Evolutionary conservation across 2,113 vertebrate genomes (phyloP).

Genomic region (Tiliqua scincoides): DNA sequence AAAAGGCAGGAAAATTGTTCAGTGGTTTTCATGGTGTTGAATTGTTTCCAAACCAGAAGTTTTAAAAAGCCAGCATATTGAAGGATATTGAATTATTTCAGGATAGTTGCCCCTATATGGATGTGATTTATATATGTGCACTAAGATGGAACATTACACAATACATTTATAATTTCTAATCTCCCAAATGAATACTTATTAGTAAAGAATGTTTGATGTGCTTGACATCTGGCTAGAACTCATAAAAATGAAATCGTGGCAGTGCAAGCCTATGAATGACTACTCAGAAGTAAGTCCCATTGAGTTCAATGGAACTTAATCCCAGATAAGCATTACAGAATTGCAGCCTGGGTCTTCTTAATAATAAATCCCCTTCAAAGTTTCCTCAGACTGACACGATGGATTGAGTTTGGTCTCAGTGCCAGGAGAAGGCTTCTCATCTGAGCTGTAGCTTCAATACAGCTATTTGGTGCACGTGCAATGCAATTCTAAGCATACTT

Average conservation of each 20-base stretch:
- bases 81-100: neutral
- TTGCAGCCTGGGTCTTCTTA: no score
- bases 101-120: neutral
- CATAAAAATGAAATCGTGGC: neutral
- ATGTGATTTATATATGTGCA: neutral
- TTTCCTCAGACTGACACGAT: no score
- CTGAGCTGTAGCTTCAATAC: no score
- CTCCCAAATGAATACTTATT: neutral
- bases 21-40: neutral
- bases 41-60: neutral
- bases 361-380: no score
- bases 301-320: no score
- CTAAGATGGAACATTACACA: neutral
- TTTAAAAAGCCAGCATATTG: neutral
- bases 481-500: no score
- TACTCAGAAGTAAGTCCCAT: no score
- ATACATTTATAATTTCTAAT: neutral
- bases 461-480: no score
- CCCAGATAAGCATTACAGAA: no score
- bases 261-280: neutral
- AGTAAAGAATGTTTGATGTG: neutral
- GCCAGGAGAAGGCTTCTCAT: no score
- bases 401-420: no score
- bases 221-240: neutral
- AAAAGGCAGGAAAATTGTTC: neutral